phyloP scores from a whole-genome alignment of 2,888 invertebrate genomes.

The Drosophila paramelanica region DNA sequence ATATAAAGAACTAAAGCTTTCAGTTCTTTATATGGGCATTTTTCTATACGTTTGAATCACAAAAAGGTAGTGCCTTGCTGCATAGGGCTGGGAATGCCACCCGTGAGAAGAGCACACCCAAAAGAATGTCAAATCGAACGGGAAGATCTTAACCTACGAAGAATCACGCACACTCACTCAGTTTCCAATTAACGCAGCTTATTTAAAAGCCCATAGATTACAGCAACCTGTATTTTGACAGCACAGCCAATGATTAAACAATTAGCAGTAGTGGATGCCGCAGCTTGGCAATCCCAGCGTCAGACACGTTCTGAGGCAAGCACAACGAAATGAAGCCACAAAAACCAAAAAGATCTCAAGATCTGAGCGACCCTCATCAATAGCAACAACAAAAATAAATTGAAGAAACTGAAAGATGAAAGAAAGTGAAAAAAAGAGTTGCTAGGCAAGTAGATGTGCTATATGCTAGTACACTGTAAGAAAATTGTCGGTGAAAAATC shows the following conservation, averaged over 20 bases:
- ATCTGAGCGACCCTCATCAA: constrained; percentile 67
- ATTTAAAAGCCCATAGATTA: constrained; percentile 75
- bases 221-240: constrained; percentile 70
- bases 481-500: constrained; percentile 3
- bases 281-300: constrained; percentile 13
- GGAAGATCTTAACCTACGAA: constrained; percentile 25
- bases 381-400: constrained; percentile 39
- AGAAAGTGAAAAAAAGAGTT: constrained; percentile 74
- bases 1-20: constrained; percentile 11
- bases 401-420: constrained; percentile 39
- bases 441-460: constrained; percentile 31
- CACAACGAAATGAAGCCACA: constrained; percentile 28
- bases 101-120: constrained; percentile 48
- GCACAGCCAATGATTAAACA: constrained; percentile 69
- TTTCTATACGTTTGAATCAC: neutral
- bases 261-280: constrained; percentile 57
- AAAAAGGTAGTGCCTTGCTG: neutral
- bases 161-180: constrained; percentile 9
- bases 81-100: constrained; percentile 52
- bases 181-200: constrained; percentile 69
- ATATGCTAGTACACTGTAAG: constrained; percentile 19
- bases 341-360: constrained; percentile 43
- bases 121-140: constrained; percentile 27
- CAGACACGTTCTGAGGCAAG: constrained; percentile 57
- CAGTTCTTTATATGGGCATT: neutral